Base-by-base conservation (phyloP, 2,888 invertebrate genomes). In the Tetragonisca angustula region DNA sequence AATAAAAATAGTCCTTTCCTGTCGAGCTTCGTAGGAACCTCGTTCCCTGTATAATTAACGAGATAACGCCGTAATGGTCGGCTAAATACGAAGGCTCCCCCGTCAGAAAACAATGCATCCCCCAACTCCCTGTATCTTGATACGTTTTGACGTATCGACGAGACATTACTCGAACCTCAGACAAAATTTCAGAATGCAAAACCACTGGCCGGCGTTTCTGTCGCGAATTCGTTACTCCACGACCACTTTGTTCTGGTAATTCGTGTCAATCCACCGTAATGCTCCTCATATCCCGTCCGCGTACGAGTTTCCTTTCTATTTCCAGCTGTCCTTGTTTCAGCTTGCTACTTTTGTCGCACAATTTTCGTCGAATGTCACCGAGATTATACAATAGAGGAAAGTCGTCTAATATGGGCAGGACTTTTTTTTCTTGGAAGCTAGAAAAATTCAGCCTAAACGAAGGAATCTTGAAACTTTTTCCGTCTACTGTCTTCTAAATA, bases 211-310 rank as follows among this genome's bases (percentile, higher is more conserved):
- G 69, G 27, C 49, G 43, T 43, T 59, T 59, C 74, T 27, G 50
- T n/a, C 67, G 36, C 62, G 69, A 69, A 70, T 65, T 80, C 72
- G 70, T 71, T 80, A 61, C 75, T 76, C 52, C 64, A 36, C 71
- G 59, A 79, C 74, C 59, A 59, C 43, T 43, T 43, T 43, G 72
- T 69, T 65, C 80, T 69, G 59, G 69, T 83, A 80, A 83, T 61
- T 83, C 70, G 72, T 80, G 80, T 76, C 80, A 80, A 83, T 80
- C 64, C 71, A 67, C 43, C 9, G 36, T 83, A 80, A 83, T 75
- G 50, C 49, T 50, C 43, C 54, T 81, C 72, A 73, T 68, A 82
- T 82, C 68, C 81, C 73, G 69, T 69, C 15, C n/a, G 50, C 52
- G 69, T 59, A 50, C n/a, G n/a, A 11, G 52, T 49, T 19, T 43